These are phyloP conservation scores for Cyclophora albipunctata DNA, from an alignment of 2,888 invertebrate genomes.

Conservation along the genomic window DNA sequence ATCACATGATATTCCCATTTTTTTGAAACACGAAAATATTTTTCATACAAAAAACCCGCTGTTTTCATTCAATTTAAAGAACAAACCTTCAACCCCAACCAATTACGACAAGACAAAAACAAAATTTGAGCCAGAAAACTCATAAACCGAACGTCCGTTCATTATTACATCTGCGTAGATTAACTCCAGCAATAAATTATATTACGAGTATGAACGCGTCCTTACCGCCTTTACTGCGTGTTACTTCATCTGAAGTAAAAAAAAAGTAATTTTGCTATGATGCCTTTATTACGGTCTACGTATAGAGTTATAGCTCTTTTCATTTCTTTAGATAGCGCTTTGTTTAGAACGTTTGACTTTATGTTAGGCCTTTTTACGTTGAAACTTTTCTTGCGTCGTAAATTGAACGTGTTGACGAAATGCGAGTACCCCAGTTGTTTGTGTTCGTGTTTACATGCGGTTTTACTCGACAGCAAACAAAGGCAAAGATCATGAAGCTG, in stretches of 20 bases:
- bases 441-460: too few species aligned
- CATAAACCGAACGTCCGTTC: constrained; percentile 11
- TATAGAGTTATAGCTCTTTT: constrained; percentile 42
- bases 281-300: constrained; percentile 43
- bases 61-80: background rate
- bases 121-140: background rate
- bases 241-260: constrained; percentile 40
- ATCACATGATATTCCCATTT: too few species aligned
- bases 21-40: too few species aligned
- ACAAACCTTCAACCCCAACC: background rate
- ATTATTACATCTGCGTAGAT: constrained; percentile 2
- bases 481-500: too few species aligned
- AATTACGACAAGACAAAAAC: too few species aligned
- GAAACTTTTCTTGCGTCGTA: background rate
- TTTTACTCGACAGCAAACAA: too few species aligned
- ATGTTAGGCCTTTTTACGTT: constrained; percentile 19
- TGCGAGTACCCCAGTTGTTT: too few species aligned
- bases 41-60: background rate
- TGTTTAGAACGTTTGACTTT: constrained; percentile 27
- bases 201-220: constrained; percentile 27
- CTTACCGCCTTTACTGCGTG: constrained; percentile 23
- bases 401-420: too few species aligned
- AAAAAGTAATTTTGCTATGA: constrained; percentile 48
- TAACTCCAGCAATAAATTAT: constrained; percentile 15
- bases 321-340: constrained; percentile 39